Conservation (phyloP, 1,140 invertebrate genomes). For the Brachionus angularis region DNA sequence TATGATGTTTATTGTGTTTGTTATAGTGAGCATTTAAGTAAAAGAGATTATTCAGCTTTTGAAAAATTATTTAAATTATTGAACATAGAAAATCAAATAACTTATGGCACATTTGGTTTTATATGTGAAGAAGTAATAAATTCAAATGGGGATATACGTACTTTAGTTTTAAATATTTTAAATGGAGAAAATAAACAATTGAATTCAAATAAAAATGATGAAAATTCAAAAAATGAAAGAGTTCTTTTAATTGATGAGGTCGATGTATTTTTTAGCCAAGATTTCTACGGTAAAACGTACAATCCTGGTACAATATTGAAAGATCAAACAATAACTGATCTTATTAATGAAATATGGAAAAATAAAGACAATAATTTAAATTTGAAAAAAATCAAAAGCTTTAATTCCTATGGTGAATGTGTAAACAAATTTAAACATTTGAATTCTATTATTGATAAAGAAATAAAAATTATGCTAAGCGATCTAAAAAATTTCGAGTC, state of each 20-base stretch:
- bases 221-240: background rate
- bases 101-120: background rate
- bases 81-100: background rate
- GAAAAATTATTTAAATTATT: background rate
- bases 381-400: background rate
- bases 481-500: background rate
- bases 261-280: background rate
- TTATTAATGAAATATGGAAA: background rate
- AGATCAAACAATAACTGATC: background rate
- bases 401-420: background rate
- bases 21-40: slow-evolving; percentile 11
- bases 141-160: background rate
- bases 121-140: background rate
- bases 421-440: background rate
- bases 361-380: background rate
- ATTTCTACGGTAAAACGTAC: background rate
- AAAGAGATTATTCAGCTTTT: background rate
- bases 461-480: background rate
- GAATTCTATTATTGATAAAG: background rate
- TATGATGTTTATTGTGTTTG: background rate
- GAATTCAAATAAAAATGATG: background rate
- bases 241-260: slow-evolving; percentile 18
- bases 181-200: background rate
- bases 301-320: background rate
- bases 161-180: background rate